Conservation (phyloP, 2,888 invertebrate genomes). For the Himalopsyche japonica region DNA sequence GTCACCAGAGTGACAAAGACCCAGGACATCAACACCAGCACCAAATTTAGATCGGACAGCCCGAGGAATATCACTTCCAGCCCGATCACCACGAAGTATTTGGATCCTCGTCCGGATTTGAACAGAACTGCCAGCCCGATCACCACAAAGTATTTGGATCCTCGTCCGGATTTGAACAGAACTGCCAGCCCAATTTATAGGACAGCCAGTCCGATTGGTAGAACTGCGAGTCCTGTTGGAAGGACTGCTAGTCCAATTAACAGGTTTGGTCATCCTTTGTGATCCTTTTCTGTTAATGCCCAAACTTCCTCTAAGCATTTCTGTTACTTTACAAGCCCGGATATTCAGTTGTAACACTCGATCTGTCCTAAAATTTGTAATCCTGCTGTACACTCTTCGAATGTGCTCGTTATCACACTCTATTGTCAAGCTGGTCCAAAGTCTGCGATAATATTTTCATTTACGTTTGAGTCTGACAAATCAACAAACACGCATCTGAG, state of each 20-base stretch:
- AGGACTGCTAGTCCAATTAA: conserved; percentile 62
- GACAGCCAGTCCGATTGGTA: conserved; percentile 60
- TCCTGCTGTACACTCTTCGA: no score
- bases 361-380: no score
- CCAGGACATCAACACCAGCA: conserved; percentile 48
- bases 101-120: conserved; percentile 57
- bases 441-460: no score
- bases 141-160: no score
- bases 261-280: conserved; percentile 50
- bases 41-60: conserved; percentile 55
- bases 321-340: no score
- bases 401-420: no score
- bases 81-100: conserved; percentile 60
- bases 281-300: not conserved
- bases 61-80: conserved; percentile 56
- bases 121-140: conserved; percentile 56
- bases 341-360: no score
- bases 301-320: no score
- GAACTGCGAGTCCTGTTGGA: conserved; percentile 58
- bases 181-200: conserved; percentile 57
- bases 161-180: conserved; percentile 56
- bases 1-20: conserved; percentile 50
- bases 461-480: no score
- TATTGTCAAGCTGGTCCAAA: no score
- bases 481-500: no score